Evolutionary conservation across 2,113 vertebrate species (phyloP).

Genomic region (Actenoides hombroni): DNA sequence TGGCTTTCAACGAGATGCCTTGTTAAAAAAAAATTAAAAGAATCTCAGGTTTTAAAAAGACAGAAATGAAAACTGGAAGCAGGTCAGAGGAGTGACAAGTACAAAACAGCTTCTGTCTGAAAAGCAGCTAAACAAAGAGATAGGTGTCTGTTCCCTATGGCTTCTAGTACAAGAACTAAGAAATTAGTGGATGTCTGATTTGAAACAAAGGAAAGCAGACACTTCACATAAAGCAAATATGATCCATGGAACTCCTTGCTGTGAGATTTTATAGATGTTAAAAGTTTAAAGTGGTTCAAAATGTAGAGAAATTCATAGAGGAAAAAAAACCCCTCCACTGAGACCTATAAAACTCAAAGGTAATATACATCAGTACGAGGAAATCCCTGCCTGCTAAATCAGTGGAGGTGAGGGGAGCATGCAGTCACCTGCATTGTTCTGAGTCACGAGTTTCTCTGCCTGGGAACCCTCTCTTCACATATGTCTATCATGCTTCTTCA

Average conservation of each 20-base stretch:
- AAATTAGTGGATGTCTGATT: not conserved
- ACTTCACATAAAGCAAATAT: not conserved
- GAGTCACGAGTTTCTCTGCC: not conserved
- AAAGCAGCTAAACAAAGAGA: not conserved
- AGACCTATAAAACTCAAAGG: not conserved
- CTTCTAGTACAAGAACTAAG: not conserved
- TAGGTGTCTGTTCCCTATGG: not conserved
- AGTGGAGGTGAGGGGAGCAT: not conserved
- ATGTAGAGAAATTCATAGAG: not conserved
- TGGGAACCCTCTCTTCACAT: not conserved
- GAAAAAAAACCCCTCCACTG: not conserved
- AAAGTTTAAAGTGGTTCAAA: not conserved
- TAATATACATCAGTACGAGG: not conserved
- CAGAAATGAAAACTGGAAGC: not conserved
- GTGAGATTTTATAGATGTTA: not conserved
- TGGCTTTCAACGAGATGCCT: not conserved
- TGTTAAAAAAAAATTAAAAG: not conserved
- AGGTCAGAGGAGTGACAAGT: not conserved
- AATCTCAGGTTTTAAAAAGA: not conserved
- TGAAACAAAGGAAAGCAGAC: not conserved
- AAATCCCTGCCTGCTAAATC: not conserved
- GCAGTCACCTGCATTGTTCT: not conserved
- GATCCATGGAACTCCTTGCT: accelerated
- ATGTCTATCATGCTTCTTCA: not conserved
- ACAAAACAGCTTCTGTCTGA: not conserved